Conservation (phyloP, 2,113 vertebrate genomes). For the Morone saxatilis region DNA sequence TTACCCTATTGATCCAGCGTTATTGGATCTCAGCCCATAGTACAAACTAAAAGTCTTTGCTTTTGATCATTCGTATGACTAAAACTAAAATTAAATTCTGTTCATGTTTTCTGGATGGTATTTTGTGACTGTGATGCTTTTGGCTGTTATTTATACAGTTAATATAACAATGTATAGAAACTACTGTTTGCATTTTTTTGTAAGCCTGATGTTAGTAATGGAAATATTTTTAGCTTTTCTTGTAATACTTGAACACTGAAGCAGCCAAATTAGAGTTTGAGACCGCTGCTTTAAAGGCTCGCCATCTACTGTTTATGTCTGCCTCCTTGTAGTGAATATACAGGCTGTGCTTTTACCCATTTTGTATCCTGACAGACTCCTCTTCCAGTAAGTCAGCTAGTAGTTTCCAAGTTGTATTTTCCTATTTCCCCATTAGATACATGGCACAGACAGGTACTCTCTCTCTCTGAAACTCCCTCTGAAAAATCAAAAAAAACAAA, state of each 20-base stretch:
- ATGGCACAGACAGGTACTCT: conserved; percentile 5
- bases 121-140: not conserved
- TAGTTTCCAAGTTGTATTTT: not conserved
- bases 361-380: not conserved
- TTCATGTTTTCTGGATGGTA: not conserved
- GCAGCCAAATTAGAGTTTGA: not conserved
- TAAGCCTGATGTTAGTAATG: no score
- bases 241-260: no score
- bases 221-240: no score
- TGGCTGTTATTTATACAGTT: not conserved
- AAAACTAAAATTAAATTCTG: no score
- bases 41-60: no score
- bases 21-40: no score
- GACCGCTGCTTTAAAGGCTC: not conserved
- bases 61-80: no score
- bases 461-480: not conserved
- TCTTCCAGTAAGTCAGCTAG: not conserved
- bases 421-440: not conserved
- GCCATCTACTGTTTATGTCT: not conserved
- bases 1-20: no score
- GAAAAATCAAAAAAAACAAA: conserved; percentile 40
- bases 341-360: not conserved
- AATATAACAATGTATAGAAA: no score
- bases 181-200: no score
- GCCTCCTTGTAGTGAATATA: not conserved